Evolutionary conservation across 1,140 invertebrate species (phyloP).

Genomic region (Temnothorax nylanderi): DNA sequence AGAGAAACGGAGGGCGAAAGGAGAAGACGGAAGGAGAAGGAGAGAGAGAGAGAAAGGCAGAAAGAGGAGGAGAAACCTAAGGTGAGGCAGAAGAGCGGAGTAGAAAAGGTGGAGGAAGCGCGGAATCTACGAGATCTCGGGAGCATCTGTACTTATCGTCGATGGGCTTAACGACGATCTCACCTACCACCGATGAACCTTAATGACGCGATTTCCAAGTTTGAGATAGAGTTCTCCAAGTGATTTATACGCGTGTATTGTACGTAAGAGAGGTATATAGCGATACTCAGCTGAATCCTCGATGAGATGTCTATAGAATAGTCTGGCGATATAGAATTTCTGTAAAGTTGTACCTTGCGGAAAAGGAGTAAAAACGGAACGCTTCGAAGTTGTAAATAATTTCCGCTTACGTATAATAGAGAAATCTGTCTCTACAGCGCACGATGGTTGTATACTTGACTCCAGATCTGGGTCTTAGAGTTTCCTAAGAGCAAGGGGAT

Average conservation of each 20-base stretch:
- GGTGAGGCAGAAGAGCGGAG: conserved; percentile 18
- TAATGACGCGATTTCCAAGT: conserved; percentile 71
- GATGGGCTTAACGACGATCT: conserved; percentile 58
- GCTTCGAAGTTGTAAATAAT: not conserved
- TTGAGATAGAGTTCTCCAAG: conserved; percentile 59
- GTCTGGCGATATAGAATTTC: not conserved
- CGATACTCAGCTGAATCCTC: conserved; percentile 4
- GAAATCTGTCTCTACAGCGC: not conserved
- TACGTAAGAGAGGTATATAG: not conserved
- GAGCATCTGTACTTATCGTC: conserved; percentile 67
- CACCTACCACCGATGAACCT: conserved; percentile 53
- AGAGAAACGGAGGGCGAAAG: conserved; percentile 44
- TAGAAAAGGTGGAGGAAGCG: conserved; percentile 52
- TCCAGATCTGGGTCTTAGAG: conserved; percentile 58
- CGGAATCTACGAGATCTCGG: conserved; percentile 70
- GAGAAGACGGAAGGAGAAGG: conserved; percentile 9
- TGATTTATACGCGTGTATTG: conserved; percentile 51
- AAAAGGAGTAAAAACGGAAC: not conserved
- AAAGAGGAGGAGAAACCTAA: conserved; percentile 37
- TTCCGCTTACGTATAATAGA: not conserved
- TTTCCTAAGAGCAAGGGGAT: conserved; percentile 56
- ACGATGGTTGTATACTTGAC: conserved; percentile 46
- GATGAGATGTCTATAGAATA: not conserved
- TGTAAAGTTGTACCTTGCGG: not conserved
- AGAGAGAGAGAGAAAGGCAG: not conserved